Base-by-base conservation (phyloP, 2,113 vertebrate genomes). In the Rhea pennata region DNA sequence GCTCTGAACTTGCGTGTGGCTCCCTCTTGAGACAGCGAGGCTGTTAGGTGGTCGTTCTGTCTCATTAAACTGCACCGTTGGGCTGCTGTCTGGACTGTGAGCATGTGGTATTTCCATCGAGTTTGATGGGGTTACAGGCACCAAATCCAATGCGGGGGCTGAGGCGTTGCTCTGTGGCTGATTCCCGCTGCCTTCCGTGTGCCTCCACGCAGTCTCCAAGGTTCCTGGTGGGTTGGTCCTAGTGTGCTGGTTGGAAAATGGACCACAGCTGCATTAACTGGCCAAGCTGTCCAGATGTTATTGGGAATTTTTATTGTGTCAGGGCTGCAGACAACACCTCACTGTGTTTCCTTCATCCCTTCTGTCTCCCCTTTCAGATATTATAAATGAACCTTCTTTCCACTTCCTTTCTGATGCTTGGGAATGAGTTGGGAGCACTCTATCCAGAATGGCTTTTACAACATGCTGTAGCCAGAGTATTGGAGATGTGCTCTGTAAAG, bases 391-490 rank as follows among this genome's bases (percentile, higher is more conserved):
- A 42, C 9, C 6, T 67, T 31, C 39, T 33, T 95, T 51, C 6
- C 8, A 12, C 48, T 61, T 75, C 39, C 36, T 89, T 51, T 58
- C 36, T 82, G 56, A 53, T 4, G 3, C 46, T 81, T 69, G 69
- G 56, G 73, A 36, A 24, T 59, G 29, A 61, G 8, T 50, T 48
- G 4, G 0, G 16, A 69, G 29, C n/a, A 19, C 26, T 12, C 15
- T 27, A 6, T 31, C 33, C 58, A n/a, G 56, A 81, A 12, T 17
- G 53, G 26, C 22, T 44, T 80, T 87, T 70, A 33, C 16, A 81
- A 17, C 1, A 0, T 19, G 29, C 5, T 15, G 1, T n/a, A 54
- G 71, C 17, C 29, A 67, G 48, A 40, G 11, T 3, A 3, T 27
- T 79, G 15, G 61, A n/a, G 54, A 51, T 27, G 2, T 6, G 3